Conservation (phyloP, 2,888 invertebrate genomes). For the Leptinotarsa rubiginosa region DNA sequence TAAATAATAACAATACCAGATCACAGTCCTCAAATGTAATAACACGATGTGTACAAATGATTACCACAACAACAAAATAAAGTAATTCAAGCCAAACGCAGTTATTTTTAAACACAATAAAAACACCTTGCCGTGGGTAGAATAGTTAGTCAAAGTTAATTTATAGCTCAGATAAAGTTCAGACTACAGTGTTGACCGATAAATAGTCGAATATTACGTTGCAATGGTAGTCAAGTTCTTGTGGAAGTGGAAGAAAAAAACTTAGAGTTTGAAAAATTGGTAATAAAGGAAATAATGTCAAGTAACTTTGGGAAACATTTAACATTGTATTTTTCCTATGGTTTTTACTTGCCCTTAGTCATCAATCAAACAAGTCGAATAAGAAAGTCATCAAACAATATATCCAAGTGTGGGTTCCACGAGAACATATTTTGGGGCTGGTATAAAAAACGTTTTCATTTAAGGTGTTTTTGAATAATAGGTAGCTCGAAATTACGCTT, state of each 20-base stretch:
- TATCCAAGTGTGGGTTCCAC: no score
- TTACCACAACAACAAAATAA: slow-evolving; percentile 21
- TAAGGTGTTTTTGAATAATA: no score
- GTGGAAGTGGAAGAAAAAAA: background rate
- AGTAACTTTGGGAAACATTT: background rate
- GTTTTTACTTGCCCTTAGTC: no score
- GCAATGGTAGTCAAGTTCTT: no score
- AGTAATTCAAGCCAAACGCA: background rate
- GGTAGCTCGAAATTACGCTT: no score
- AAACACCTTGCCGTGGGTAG: slow-evolving; percentile 12
- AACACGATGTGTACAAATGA: slow-evolving; percentile 1
- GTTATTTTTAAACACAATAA: slow-evolving; percentile 16
- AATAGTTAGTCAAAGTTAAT: background rate
- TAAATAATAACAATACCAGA: background rate
- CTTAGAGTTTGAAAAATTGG: background rate
- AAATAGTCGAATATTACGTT: no score
- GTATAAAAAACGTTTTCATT: no score
- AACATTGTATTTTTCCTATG: no score
- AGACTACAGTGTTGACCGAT: background rate
- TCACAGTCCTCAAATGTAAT: slow-evolving; percentile 7
- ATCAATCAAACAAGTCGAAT: no score
- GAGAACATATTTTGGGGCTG: no score
- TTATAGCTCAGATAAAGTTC: background rate
- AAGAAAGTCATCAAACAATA: no score
- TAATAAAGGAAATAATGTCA: no score